Conservation (phyloP, 2,797 vertebrate species). For the Xyrichtys novacula region DNA sequence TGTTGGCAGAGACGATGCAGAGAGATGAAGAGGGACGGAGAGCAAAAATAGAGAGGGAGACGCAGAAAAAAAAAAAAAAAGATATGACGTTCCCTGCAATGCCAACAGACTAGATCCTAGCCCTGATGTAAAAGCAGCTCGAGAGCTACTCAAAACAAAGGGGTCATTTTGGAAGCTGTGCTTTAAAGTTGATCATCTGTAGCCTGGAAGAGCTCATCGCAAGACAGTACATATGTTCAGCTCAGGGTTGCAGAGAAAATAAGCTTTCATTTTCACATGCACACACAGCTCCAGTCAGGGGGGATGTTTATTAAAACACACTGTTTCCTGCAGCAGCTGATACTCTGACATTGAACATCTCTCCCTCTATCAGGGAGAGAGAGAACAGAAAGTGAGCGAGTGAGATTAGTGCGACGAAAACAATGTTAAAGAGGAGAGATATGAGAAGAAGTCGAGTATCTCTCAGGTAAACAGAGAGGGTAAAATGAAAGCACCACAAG, state of each 20-base stretch:
- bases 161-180: slow-evolving; percentile 46
- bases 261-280: slow-evolving; percentile 22
- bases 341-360: slow-evolving; percentile 64
- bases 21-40: slow-evolving; percentile 63
- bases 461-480: slow-evolving; percentile 33
- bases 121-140: slow-evolving; percentile 57
- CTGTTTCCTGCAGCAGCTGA: slow-evolving; percentile 51
- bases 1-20: slow-evolving; percentile 57
- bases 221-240: slow-evolving; percentile 30
- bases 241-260: slow-evolving; percentile 19
- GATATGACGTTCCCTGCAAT: slow-evolving; percentile 62
- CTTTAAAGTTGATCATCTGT: slow-evolving; percentile 58
- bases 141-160: slow-evolving; percentile 66
- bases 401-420: slow-evolving; percentile 20
- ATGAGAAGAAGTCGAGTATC: slow-evolving; percentile 29
- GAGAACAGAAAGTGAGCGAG: slow-evolving; percentile 7
- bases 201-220: slow-evolving; percentile 56
- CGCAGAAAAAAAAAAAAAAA: slow-evolving; percentile 43
- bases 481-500: slow-evolving; percentile 18
- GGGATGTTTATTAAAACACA: slow-evolving; percentile 71
- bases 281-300: slow-evolving; percentile 25
- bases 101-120: slow-evolving; percentile 66
- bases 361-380: slow-evolving; percentile 19
- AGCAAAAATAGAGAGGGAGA: slow-evolving; percentile 28
- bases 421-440: slow-evolving; percentile 25